Conservation (phyloP, 2,113 vertebrate genomes). For the Aptenodytes patagonicus region DNA sequence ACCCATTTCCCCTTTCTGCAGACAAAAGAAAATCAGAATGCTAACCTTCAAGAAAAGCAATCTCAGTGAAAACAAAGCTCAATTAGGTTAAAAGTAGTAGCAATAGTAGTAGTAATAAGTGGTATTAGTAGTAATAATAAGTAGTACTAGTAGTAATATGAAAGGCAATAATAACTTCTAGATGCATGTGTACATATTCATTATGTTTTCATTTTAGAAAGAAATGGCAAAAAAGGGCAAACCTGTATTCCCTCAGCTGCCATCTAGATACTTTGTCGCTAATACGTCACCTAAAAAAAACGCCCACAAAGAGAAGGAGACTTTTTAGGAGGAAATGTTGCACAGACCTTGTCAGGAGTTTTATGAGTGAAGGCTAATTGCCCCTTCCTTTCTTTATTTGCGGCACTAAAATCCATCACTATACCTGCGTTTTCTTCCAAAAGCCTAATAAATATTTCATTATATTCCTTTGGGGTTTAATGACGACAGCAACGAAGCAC, state of each 20-base stretch:
- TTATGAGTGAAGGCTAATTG: neutral
- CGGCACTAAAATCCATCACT: neutral
- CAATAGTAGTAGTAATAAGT: neutral
- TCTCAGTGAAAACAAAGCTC: neutral
- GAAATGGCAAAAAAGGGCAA: neutral
- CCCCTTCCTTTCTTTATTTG: slow-evolving; percentile 21
- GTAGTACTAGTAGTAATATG: neutral
- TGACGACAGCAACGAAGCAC: neutral
- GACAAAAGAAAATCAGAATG: neutral
- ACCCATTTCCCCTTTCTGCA: neutral
- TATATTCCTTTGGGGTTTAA: neutral
- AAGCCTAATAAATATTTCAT: neutral
- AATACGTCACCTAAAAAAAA: neutral
- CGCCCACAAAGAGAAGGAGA: neutral
- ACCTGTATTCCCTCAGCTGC: neutral
- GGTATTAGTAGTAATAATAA: neutral
- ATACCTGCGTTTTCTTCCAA: neutral
- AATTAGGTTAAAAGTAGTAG: neutral
- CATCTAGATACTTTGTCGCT: neutral
- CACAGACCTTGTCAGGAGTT: neutral
- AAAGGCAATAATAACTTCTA: neutral
- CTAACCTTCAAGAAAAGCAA: neutral
- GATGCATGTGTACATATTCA: neutral
- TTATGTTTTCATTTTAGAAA: neutral
- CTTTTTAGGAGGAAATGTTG: neutral